Evolutionary conservation across 2,797 vertebrate species (phyloP).

Genomic region (Peromyscus eremicus): DNA sequence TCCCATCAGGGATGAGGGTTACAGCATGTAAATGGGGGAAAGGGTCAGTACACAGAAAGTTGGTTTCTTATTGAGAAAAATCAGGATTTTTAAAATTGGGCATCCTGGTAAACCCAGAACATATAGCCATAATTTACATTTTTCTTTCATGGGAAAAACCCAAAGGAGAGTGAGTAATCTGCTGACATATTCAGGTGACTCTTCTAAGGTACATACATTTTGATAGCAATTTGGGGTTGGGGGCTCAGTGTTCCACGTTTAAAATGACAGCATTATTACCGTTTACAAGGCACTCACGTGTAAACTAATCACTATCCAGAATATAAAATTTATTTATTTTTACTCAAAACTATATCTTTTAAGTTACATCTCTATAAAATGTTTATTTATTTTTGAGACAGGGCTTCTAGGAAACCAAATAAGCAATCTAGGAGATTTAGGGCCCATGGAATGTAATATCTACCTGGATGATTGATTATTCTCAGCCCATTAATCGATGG

Average conservation of each 20-base stretch:
- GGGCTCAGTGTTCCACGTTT: not conserved
- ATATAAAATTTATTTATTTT: conserved; percentile 48
- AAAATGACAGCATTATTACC: not conserved
- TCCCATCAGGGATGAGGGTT: not conserved
- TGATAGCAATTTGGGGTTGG: not conserved
- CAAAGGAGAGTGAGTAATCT: not conserved
- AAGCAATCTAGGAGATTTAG: not conserved
- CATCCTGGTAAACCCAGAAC: conserved; percentile 14
- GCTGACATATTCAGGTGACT: not conserved
- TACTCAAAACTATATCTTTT: not conserved
- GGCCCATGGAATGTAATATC: not conserved
- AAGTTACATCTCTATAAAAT: conserved; percentile 38
- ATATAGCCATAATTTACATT: not conserved
- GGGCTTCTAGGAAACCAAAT: not conserved
- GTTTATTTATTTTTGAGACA: conserved; percentile 30
- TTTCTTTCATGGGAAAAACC: conserved; percentile 17
- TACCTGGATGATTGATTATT: not conserved
- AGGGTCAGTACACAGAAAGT: not conserved
- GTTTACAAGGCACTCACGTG: not conserved
- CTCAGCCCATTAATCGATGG: not conserved
- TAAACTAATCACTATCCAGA: conserved; percentile 25
- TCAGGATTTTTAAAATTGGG: conserved; percentile 9
- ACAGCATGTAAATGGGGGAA: not conserved
- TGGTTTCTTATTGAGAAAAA: not conserved
- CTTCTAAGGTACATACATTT: not conserved